These are phyloP conservation scores for Ceraclea dissimilis DNA, from an alignment of 2,888 invertebrate species.

Conservation along the genomic window DNA sequence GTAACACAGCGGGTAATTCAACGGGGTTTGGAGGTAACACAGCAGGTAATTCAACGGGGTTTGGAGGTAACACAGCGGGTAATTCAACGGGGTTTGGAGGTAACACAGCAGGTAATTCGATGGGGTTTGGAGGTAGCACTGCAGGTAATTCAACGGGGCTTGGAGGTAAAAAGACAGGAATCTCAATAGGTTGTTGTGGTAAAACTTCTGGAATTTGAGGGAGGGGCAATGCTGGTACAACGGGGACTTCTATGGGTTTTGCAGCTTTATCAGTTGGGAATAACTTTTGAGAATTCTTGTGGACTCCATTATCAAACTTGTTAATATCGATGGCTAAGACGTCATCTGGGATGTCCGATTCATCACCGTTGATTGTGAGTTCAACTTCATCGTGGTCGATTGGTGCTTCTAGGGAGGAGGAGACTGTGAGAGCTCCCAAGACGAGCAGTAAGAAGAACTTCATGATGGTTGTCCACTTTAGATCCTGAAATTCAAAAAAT, in stretches of 20 bases:
- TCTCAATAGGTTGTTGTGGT: background rate
- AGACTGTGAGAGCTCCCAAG: background rate
- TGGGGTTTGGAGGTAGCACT: background rate
- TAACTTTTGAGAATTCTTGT: background rate
- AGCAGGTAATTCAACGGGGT: background rate
- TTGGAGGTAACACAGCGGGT: background rate
- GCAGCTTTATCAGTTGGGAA: background rate
- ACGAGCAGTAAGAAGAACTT: conserved; percentile 3
- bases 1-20: background rate
- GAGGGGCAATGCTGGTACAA: background rate
- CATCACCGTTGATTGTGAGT: conserved; percentile 14
- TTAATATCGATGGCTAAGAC: conserved; percentile 9
- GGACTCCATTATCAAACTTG: conserved; percentile 4
- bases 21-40: background rate
- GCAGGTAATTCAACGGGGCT: background rate
- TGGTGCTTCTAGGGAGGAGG: background rate
- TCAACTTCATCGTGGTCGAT: conserved; percentile 9
- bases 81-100: background rate
- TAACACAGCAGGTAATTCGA: background rate
- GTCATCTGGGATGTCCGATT: conserved; percentile 6
- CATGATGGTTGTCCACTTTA: background rate
- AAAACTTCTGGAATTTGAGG: background rate
- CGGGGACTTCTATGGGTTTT: background rate
- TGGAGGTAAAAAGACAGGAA: background rate
- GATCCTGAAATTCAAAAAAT: background rate